Percentiles rank a stretch among this genome's conserved stretches.
Conservation (phyloP, 2,113 vertebrate genomes). For the Struthio camelus region DNA sequence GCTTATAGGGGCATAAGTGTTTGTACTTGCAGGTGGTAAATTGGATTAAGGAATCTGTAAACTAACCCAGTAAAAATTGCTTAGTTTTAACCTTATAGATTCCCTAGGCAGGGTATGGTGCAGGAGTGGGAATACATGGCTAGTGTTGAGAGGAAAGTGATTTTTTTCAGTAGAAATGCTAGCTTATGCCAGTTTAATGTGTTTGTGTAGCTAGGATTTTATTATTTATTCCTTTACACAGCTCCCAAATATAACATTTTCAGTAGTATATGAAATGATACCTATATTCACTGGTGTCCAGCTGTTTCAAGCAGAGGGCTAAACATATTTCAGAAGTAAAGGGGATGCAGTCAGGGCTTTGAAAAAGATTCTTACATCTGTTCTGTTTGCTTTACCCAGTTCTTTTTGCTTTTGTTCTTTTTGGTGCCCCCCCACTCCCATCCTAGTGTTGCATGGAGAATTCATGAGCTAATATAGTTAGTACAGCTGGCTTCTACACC, state of each 20-base stretch:
- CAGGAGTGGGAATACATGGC: background rate
- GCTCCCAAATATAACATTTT: constrained; percentile 2
- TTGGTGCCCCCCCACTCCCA: background rate
- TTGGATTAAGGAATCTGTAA: constrained; percentile 7
- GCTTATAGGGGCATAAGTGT: background rate
- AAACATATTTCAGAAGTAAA: constrained; percentile 26
- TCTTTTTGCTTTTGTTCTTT: background rate
- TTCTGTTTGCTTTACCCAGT: background rate
- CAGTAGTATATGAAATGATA: constrained; percentile 18
- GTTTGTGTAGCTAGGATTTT: background rate
- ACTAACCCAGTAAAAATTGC: background rate
- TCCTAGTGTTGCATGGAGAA: background rate
- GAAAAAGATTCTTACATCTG: background rate
- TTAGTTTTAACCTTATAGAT: background rate
- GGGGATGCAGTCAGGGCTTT: background rate
- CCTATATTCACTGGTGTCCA: background rate
- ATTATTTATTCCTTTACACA: constrained; percentile 8
- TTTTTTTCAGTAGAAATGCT: background rate
- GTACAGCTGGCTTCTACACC: background rate
- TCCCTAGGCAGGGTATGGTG: background rate
- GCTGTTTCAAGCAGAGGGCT: constrained; percentile 20
- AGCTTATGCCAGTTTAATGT: background rate
- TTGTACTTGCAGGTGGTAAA: background rate
- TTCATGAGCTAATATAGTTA: background rate
- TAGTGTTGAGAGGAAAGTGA: background rate